Conservation (phyloP, 2,113 vertebrate genomes). For the Hemibagrus wyckioides region DNA sequence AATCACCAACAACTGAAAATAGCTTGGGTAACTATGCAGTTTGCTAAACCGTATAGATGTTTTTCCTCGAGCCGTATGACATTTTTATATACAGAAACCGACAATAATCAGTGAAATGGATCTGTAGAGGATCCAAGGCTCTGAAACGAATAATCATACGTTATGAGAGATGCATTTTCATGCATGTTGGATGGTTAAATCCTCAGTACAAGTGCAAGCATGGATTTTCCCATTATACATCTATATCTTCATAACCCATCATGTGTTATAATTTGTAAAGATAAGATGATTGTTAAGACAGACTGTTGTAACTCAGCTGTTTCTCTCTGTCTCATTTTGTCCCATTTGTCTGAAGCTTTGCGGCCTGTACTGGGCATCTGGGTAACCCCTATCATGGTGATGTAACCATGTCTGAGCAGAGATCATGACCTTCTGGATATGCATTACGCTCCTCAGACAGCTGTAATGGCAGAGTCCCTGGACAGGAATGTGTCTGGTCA, state of each 20-base stretch:
- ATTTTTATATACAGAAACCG: background rate
- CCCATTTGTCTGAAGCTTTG: constrained; percentile 14
- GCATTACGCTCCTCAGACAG: constrained; percentile 50
- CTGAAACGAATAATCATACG: too few relatives aligned
- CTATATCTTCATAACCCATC: background rate
- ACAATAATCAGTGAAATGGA: background rate
- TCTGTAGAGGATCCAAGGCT: background rate
- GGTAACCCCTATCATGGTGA: constrained; percentile 42
- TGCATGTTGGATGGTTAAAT: background rate
- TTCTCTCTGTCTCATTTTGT: constrained; percentile 23
- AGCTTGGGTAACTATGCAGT: background rate
- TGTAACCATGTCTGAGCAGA: constrained; percentile 50
- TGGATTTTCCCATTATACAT: background rate
- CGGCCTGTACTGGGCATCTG: constrained; percentile 16
- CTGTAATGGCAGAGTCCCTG: constrained; percentile 33
- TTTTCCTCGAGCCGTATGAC: background rate
- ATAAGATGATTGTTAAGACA: background rate
- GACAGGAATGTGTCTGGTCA: constrained; percentile 48
- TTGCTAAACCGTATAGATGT: constrained; percentile 15
- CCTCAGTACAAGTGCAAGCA: background rate
- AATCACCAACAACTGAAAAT: constrained; percentile 33
- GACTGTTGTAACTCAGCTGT: constrained; percentile 7
- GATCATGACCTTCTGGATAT: constrained; percentile 51
- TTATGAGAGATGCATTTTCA: background rate
- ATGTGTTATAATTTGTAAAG: background rate